Percentiles rank a stretch among this genome's conserved stretches.
Conservation (phyloP, 1,140 invertebrate species). For the Pararge aegeria region DNA sequence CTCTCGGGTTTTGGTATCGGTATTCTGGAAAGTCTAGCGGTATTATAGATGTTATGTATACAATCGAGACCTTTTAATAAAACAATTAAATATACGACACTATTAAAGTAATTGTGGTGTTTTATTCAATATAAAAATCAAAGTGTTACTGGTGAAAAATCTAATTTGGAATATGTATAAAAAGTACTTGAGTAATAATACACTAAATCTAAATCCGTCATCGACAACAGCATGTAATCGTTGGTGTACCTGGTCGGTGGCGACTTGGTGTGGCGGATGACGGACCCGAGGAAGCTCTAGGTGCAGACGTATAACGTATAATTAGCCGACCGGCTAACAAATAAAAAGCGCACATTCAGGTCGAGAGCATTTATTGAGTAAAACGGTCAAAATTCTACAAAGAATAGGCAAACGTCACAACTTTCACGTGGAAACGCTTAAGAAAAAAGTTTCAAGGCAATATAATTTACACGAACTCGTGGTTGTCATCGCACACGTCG, state of each 20-base stretch:
- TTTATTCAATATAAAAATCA: slow-evolving; percentile 34
- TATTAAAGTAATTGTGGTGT: slow-evolving; percentile 53
- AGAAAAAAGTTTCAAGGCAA: slow-evolving; percentile 67
- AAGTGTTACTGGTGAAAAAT: slow-evolving; percentile 4
- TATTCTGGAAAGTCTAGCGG: slow-evolving; percentile 42
- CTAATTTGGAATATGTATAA: slow-evolving; percentile 25
- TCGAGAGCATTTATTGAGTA: slow-evolving; percentile 77
- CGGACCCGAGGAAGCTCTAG: slow-evolving; percentile 17
- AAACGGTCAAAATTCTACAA: slow-evolving; percentile 79
- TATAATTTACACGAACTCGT: slow-evolving; percentile 2
- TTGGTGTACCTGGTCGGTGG: neutral
- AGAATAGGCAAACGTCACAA: slow-evolving; percentile 76
- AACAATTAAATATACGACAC: slow-evolving; percentile 67
- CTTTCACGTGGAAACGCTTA: slow-evolving; percentile 69
- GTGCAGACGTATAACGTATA: slow-evolving; percentile 24
- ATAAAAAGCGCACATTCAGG: slow-evolving; percentile 61
- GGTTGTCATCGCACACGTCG: slow-evolving; percentile 1
- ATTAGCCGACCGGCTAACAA: slow-evolving; percentile 40
- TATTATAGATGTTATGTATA: slow-evolving; percentile 66
- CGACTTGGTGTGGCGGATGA: neutral
- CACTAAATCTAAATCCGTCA: neutral
- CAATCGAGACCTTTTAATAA: slow-evolving; percentile 62
- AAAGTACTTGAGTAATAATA: neutral
- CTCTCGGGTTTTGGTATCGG: slow-evolving; percentile 52
- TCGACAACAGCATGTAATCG: neutral